These are phyloP conservation scores for Entelurus aequoreus DNA, from an alignment of 2,113 vertebrate genomes.

Conservation along the genomic window DNA sequence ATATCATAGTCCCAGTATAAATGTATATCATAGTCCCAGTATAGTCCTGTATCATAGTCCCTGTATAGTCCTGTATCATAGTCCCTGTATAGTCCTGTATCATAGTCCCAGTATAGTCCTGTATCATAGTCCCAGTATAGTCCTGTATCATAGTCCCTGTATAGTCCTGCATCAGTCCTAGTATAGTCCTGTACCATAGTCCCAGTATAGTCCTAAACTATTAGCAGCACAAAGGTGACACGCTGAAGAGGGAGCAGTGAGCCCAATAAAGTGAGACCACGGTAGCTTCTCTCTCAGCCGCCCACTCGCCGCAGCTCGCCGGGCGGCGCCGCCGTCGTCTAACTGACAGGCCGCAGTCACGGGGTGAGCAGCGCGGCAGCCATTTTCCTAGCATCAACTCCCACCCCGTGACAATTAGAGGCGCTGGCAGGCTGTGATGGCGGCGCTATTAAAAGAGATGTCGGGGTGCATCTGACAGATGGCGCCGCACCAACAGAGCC, in stretches of 20 bases:
- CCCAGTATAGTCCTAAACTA: too few relatives aligned
- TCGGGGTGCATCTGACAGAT: conserved; percentile 55
- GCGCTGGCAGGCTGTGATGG: conserved; percentile 57
- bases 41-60: too few relatives aligned
- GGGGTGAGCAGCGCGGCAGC: conserved; percentile 54
- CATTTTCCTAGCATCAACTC: conserved; percentile 61
- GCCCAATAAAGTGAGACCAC: conserved; percentile 28
- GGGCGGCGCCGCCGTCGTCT: background rate
- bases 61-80: too few relatives aligned
- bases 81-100: too few relatives aligned
- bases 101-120: too few relatives aligned
- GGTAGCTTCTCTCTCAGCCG: conserved; percentile 23
- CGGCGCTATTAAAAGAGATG: conserved; percentile 61
- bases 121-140: too few relatives aligned
- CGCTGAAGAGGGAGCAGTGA: background rate
- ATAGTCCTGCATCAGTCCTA: too few relatives aligned
- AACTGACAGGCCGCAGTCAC: conserved; percentile 64
- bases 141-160: too few relatives aligned
- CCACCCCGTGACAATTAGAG: conserved; percentile 63
- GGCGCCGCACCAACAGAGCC: conserved; percentile 46
- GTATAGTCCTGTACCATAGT: too few relatives aligned
- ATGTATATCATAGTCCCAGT: background rate
- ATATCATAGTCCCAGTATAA: too few relatives aligned
- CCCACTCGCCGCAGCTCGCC: conserved; percentile 20
- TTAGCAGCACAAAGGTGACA: conserved; percentile 3